phyloP scores from a whole-genome alignment of 2,113 vertebrate genomes.

The Atlantisia rogersi region DNA sequence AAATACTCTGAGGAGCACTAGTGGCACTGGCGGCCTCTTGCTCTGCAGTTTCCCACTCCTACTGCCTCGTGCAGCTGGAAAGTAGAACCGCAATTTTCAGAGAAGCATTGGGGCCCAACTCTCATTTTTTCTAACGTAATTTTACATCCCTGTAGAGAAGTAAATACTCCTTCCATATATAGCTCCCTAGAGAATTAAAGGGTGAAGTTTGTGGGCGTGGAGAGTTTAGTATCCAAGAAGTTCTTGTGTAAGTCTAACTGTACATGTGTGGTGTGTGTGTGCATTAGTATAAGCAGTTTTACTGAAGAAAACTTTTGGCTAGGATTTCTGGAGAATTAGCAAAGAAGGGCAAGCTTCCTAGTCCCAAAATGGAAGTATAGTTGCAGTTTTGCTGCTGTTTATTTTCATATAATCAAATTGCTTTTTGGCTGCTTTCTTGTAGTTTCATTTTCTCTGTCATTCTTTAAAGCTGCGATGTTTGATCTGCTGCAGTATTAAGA shows the following conservation, averaged over 20 bases:
- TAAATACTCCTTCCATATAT: background rate
- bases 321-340: background rate
- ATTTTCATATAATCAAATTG: constrained; percentile 3
- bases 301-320: background rate
- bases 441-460: constrained; percentile 3
- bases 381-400: background rate
- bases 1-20: background rate
- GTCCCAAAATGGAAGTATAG: background rate
- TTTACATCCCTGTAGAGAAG: background rate
- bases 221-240: background rate
- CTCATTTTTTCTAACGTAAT: background rate
- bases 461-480: constrained; percentile 1
- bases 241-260: background rate
- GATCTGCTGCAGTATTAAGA: background rate
- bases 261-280: background rate
- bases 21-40: background rate
- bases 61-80: constrained; percentile 1
- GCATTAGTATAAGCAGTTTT: background rate
- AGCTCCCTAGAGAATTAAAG: background rate
- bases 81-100: background rate
- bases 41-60: constrained; percentile 44
- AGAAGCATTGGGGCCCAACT: background rate
- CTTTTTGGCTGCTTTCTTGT: background rate
- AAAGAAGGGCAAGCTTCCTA: background rate
- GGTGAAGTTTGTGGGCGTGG: background rate